Percentiles rank a stretch among this genome's conserved stretches.
Evolutionary conservation across 1,140 invertebrate species (phyloP).

Genomic region (Dendroctonus valens): DNA sequence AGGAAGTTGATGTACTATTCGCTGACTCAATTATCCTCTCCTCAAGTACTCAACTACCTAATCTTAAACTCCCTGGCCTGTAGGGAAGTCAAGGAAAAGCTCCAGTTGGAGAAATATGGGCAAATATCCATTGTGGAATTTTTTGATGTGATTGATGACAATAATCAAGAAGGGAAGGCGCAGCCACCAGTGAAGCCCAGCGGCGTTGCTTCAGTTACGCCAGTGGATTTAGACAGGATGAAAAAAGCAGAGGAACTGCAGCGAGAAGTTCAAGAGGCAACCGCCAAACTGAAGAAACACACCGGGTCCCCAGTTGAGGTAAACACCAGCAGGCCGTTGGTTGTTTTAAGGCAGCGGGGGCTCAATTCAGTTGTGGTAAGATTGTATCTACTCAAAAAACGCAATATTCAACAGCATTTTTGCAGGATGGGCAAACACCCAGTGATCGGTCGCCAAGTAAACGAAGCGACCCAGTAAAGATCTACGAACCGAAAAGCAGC

Average conservation of each 20-base stretch:
- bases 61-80: slow-evolving; percentile 41
- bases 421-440: neutral
- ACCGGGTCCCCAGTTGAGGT: neutral
- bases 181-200: neutral
- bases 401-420: neutral
- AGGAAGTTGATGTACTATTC: slow-evolving; percentile 57
- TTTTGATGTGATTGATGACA: slow-evolving; percentile 47
- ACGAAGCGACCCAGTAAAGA: slow-evolving; percentile 43
- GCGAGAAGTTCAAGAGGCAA: slow-evolving; percentile 4
- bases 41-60: slow-evolving; percentile 57
- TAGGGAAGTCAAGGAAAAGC: slow-evolving; percentile 30
- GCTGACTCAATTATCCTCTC: slow-evolving; percentile 52
- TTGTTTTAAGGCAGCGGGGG: slow-evolving; percentile 8
- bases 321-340: neutral
- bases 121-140: slow-evolving; percentile 43
- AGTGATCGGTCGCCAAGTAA: slow-evolving; percentile 18
- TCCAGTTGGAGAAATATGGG: slow-evolving; percentile 36
- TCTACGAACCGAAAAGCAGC: slow-evolving; percentile 47
- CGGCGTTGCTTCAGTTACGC: neutral
- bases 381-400: no score
- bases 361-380: no score
- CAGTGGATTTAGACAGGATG: neutral
- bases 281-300: neutral
- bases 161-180: slow-evolving; percentile 44
- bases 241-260: slow-evolving; percentile 11